phyloP scores from a whole-genome alignment of 1,140 invertebrate species.

The Drosophila tsacasi region DNA sequence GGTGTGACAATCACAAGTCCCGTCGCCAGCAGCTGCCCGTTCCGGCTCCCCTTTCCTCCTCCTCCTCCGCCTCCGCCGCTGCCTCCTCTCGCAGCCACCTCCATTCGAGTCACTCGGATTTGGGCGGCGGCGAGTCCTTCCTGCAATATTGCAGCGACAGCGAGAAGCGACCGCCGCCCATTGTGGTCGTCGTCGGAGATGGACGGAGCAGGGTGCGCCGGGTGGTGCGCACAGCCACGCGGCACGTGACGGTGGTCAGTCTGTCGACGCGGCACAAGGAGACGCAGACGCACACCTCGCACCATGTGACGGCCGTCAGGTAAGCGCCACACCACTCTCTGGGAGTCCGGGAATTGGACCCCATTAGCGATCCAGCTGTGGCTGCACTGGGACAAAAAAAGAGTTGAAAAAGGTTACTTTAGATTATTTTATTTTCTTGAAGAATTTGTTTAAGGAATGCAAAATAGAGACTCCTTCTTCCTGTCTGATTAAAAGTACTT shows the following conservation, averaged over 20 bases:
- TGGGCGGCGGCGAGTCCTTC: constrained; percentile 73
- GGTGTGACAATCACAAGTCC: constrained; percentile 52
- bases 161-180: constrained; percentile 79
- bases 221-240: constrained; percentile 81
- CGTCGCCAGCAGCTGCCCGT: constrained; percentile 61
- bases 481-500: background rate
- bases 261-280: constrained; percentile 84
- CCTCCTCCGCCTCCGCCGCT: constrained; percentile 7
- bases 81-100: constrained; percentile 7
- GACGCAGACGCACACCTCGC: constrained; percentile 84
- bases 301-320: constrained; percentile 85
- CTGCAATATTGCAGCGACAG: constrained; percentile 78
- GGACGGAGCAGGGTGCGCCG: constrained; percentile 81
- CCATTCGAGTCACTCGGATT: constrained; percentile 45
- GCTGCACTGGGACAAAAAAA: background rate
- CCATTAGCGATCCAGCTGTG: constrained; percentile 8
- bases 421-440: too few relatives aligned
- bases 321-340: constrained; percentile 52
- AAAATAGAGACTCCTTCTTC: background rate
- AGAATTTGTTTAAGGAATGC: too few relatives aligned
- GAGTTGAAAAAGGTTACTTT: background rate
- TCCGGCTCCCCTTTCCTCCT: constrained; percentile 31
- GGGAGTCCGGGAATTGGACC: background rate
- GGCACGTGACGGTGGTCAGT: constrained; percentile 84
- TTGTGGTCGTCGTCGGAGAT: constrained; percentile 85